Base-by-base conservation (phyloP, 1,140 invertebrate genomes). In the Danaus plexippus region DNA sequence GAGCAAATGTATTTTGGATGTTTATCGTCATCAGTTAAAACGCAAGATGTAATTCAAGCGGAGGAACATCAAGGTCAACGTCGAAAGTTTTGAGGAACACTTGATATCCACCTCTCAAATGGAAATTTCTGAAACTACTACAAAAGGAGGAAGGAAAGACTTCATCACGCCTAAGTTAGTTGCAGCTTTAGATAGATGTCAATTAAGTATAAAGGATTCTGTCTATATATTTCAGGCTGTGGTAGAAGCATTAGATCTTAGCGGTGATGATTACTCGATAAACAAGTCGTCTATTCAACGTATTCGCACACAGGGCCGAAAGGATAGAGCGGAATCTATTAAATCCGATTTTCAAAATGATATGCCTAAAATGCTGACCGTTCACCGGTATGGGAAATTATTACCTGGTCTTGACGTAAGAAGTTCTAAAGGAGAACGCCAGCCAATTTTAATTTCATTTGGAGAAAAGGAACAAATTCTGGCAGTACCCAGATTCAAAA, bases 181-280 rank as follows among this genome's bases (percentile, higher is more conserved):
- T 42, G 61, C 57, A 49, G 58, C 55, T 9, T 54, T 60, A 61
- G 60, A 66, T 54, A 50, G 57, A 40, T 59, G 59, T 47, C 57
- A 66, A 42, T 54, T 66, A 59, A 66, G 47, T 15, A 58, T 63
- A 42, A 61, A 55, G 41, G 18, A 50, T 41, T 50, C 48, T 11
- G 48, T 50, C 11, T 50, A 41, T 11, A 50, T 41, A 1, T 11
- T 50, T 50, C 5, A 50, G 9, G 48, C 18, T 1, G 48, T 50
- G 9, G 51, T 52, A 43, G 5, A 43, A 52, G 4, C 40, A 11
- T 41, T 52, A 9, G 40, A 13, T 15, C 49, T 51, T 6, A 51
- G 32, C 49, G 1, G 51, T 9, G 51, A 52, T 52, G 51, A 43
- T 44, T 67, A 56, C 47, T 3, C 15, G 4, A 56, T 66, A 11